phyloP scores from a whole-genome alignment of 2,113 vertebrate genomes.

The Astur gentilis region DNA sequence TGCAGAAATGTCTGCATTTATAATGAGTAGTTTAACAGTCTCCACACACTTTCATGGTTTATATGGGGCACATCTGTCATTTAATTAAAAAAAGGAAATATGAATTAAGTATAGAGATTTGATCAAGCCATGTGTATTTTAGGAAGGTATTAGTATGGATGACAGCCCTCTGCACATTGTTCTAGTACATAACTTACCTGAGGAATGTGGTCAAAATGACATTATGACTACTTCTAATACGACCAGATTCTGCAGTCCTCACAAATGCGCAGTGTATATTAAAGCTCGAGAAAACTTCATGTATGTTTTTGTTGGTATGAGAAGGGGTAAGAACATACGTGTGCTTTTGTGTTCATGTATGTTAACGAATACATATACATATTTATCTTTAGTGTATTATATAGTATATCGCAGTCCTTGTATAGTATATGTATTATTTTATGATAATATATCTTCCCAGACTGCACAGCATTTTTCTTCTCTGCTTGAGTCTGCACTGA shows the following conservation, averaged over 20 bases:
- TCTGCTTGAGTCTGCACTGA: background rate
- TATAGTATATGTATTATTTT: background rate
- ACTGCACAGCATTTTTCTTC: background rate
- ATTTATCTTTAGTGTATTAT: background rate
- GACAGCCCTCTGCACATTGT: background rate
- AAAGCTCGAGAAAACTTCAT: background rate
- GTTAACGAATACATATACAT: background rate
- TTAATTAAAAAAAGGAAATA: background rate
- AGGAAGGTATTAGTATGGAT: background rate
- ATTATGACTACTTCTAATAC: background rate
- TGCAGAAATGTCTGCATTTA: conserved; percentile 1
- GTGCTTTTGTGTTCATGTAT: background rate
- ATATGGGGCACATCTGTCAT: background rate
- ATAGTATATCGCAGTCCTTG: background rate
- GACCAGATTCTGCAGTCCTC: background rate
- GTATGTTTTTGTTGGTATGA: background rate
- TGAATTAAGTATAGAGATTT: background rate
- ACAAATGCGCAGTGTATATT: background rate
- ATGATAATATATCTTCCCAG: background rate
- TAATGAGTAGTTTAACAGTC: conserved; percentile 13
- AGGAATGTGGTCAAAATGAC: background rate
- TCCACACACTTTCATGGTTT: background rate
- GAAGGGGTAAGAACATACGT: background rate
- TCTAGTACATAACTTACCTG: background rate
- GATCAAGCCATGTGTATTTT: background rate